phyloP scores from a whole-genome alignment of 2,113 vertebrate genomes.

The Myiopsitta monachus region DNA sequence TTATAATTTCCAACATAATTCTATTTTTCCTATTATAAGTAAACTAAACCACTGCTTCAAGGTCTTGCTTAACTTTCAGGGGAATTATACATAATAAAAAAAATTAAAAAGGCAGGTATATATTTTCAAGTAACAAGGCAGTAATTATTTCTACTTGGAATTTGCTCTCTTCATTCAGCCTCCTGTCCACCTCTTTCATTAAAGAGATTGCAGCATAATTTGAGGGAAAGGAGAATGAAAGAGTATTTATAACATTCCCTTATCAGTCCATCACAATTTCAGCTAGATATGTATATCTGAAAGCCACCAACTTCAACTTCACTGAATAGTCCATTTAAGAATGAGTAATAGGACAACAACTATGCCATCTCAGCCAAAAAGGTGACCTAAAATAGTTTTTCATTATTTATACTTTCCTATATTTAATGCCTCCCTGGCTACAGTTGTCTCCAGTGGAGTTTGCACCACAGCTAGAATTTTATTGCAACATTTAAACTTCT shows the following conservation, averaged over 20 bases:
- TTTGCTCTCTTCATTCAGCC: not conserved
- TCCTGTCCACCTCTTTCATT: not conserved
- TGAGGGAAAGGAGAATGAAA: not conserved
- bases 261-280: not conserved
- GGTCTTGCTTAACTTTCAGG: not conserved
- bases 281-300: not conserved
- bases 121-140: not conserved
- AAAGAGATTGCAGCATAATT: not conserved
- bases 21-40: not conserved
- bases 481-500: not conserved
- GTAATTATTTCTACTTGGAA: not conserved
- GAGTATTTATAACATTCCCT: not conserved
- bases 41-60: not conserved
- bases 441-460: not conserved
- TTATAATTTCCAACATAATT: not conserved
- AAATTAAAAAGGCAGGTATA: not conserved
- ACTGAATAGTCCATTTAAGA: not conserved
- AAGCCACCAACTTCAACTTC: not conserved
- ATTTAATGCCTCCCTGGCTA: not conserved
- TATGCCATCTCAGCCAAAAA: not conserved
- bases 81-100: not conserved
- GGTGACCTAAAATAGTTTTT: not conserved
- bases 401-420: not conserved
- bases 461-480: not conserved
- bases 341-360: not conserved